Evolutionary conservation across 2,797 vertebrate species (phyloP).

Genomic region (Cephalopachus bancanus): DNA sequence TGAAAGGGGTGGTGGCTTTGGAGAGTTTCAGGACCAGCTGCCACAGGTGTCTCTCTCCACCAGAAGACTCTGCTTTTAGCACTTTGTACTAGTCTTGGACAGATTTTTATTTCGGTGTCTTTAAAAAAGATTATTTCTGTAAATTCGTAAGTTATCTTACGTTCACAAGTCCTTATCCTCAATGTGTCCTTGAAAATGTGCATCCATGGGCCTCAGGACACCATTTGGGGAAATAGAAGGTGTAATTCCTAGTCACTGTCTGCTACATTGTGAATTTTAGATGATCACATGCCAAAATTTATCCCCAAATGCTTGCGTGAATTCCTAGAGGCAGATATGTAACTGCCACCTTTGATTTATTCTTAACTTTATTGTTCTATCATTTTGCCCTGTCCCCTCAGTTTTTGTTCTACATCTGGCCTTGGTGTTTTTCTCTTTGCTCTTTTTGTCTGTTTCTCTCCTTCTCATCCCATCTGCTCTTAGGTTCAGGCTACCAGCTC

Average conservation of each 20-base stretch:
- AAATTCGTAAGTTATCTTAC: neutral
- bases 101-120: neutral
- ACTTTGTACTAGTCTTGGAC: neutral
- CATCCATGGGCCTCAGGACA: slow-evolving; percentile 54
- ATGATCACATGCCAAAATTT: too few species aligned
- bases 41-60: neutral
- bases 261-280: neutral
- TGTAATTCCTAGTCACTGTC: neutral
- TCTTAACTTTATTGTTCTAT: too few species aligned
- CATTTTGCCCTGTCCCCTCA: too few species aligned
- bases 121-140: slow-evolving; percentile 11
- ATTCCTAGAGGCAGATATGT: too few species aligned
- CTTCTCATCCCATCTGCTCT: too few species aligned
- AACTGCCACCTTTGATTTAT: too few species aligned
- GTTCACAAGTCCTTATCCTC: slow-evolving; percentile 56
- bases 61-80: neutral
- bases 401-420: too few species aligned
- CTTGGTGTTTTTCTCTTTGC: too few species aligned
- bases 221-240: slow-evolving; percentile 48
- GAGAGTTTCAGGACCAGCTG: neutral
- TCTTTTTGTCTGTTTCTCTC: too few species aligned
- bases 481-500: too few species aligned
- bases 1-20: neutral
- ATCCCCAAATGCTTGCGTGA: too few species aligned
- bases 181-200: slow-evolving; percentile 51